A percentile compares a stretch with the other conserved stretches of the same genome.
These are phyloP conservation scores for Morbakka virulenta DNA, from an alignment of 30 jellyfish, hydroid and myxozoan species.

Conservation along the genomic window DNA sequence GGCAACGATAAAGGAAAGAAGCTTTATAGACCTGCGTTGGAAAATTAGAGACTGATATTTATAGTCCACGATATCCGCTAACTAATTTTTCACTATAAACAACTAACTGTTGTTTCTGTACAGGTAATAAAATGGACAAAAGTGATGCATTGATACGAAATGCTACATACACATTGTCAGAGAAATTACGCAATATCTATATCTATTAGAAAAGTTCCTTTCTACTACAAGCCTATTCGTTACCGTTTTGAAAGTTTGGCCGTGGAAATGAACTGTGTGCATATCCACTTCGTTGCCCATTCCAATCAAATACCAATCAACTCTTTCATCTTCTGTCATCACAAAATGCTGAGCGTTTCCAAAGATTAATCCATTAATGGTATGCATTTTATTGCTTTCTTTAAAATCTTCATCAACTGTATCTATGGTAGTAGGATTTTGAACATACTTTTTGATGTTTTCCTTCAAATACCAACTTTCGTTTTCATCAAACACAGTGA, in stretches of 20 bases:
- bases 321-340: conserved; percentile 42
- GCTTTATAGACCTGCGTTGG: too few relatives aligned
- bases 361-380: conserved; percentile 24
- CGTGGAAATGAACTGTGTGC: conserved; percentile 64
- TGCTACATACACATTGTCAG: too few relatives aligned
- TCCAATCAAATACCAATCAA: conserved; percentile 55
- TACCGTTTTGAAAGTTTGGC: conserved; percentile 34
- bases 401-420: conserved; percentile 39
- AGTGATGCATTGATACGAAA: too few relatives aligned
- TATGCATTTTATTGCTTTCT: conserved; percentile 62
- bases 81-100: too few relatives aligned
- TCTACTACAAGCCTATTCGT: too few relatives aligned
- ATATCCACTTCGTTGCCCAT: conserved; percentile 63
- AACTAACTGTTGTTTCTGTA: too few relatives aligned
- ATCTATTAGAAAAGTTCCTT: too few relatives aligned
- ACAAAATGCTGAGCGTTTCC: conserved; percentile 49
- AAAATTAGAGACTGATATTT: too few relatives aligned
- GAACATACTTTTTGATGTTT: conserved; percentile 5
- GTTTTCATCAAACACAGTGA: conserved; percentile 58
- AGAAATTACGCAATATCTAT: too few relatives aligned
- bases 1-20: too few relatives aligned
- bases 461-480: conserved; percentile 63
- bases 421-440: not conserved
- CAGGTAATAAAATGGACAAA: too few relatives aligned
- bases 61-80: too few relatives aligned